Evolutionary conservation across 1,140 invertebrate species (phyloP).

Genomic region (Piezodorus guildinii): DNA sequence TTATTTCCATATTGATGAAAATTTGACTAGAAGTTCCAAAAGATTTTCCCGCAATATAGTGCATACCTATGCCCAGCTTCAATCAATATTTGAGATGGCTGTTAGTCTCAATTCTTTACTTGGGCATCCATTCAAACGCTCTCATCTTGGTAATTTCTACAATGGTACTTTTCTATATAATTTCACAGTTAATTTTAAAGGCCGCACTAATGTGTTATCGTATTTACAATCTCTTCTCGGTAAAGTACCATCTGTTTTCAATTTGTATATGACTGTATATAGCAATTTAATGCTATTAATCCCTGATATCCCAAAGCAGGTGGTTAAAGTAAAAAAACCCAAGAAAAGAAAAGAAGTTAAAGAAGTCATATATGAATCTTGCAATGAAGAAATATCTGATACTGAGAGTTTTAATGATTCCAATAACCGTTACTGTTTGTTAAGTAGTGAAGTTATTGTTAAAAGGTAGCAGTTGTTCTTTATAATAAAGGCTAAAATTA

Average conservation of each 20-base stretch:
- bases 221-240: conserved; percentile 20
- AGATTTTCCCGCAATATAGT: conserved; percentile 45
- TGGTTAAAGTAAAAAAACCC: background rate
- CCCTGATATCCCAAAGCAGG: background rate
- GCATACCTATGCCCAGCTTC: conserved; percentile 59
- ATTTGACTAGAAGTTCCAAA: conserved; percentile 42
- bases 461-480: too few relatives aligned
- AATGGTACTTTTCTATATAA: conserved; percentile 66
- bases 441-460: too few relatives aligned
- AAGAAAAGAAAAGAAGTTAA: conserved; percentile 1
- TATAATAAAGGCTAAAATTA: too few relatives aligned
- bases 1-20: conserved; percentile 49
- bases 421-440: too few relatives aligned
- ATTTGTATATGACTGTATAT: conserved; percentile 18
- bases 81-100: conserved; percentile 48
- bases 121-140: conserved; percentile 40
- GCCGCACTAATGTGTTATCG: conserved; percentile 16
- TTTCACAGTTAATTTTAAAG: conserved; percentile 35
- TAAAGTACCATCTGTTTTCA: conserved; percentile 16
- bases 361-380: too few relatives aligned
- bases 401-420: too few relatives aligned
- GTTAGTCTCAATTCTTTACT: conserved; percentile 53
- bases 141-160: conserved; percentile 44
- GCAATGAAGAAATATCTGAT: too few relatives aligned
- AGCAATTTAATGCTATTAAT: background rate